phyloP scores from a whole-genome alignment of 2,113 vertebrate genomes.

The Poeciliopsis prolifica region DNA sequence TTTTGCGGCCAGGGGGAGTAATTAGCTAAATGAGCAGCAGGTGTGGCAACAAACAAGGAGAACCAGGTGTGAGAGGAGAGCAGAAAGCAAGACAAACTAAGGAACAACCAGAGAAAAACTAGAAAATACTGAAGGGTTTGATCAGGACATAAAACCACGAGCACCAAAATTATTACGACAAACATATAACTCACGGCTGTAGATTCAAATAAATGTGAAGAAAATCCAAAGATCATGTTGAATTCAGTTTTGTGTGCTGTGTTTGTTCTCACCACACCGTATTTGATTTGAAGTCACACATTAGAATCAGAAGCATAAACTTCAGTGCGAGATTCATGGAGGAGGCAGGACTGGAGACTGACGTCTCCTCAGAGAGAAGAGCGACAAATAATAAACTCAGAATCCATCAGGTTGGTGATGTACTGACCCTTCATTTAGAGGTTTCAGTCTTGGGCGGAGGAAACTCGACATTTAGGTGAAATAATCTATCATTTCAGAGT shows the following conservation, averaged over 20 bases:
- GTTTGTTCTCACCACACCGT: too few relatives aligned
- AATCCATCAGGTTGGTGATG: too few relatives aligned
- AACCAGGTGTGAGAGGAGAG: background rate
- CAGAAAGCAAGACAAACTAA: background rate
- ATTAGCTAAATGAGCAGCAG: background rate
- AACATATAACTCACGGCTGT: background rate
- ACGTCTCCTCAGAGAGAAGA: background rate
- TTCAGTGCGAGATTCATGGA: background rate
- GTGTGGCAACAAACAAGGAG: background rate
- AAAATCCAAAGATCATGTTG: too few relatives aligned
- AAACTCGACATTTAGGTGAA: background rate
- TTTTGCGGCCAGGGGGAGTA: background rate
- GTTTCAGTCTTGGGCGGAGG: background rate
- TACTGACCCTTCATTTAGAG: background rate
- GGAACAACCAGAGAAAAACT: background rate
- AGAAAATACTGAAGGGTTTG: too few relatives aligned
- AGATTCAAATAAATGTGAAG: too few relatives aligned
- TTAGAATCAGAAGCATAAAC: background rate
- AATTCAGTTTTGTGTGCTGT: too few relatives aligned
- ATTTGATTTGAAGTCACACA: background rate
- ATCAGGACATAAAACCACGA: too few relatives aligned
- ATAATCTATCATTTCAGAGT: background rate
- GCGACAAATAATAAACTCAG: background rate
- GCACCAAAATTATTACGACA: background rate
- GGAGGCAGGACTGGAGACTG: constrained; percentile 6